These are phyloP conservation scores for Ispidina lecontei DNA, from an alignment of 2,797 vertebrate genomes.

Conservation along the genomic window DNA sequence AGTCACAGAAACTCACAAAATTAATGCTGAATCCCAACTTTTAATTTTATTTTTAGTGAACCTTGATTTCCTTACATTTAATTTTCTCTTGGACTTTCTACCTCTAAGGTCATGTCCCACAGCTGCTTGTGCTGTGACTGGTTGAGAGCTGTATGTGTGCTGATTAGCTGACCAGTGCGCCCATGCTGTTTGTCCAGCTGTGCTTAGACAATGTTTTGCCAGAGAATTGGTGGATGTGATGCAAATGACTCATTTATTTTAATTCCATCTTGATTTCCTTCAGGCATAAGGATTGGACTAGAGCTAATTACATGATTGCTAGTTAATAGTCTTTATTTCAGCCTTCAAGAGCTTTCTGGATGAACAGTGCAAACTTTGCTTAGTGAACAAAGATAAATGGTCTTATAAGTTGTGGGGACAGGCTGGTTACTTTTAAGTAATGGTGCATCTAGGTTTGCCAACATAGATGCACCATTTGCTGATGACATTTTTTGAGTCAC, in stretches of 20 bases:
- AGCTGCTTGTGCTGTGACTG: neutral
- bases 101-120: neutral
- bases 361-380: neutral
- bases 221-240: neutral
- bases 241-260: slow-evolving; percentile 4
- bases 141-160: neutral
- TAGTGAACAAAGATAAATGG: neutral
- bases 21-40: neutral
- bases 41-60: neutral
- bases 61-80: neutral
- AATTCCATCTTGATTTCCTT: neutral
- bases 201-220: neutral
- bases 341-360: neutral
- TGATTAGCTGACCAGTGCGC: neutral
- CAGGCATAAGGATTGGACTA: neutral
- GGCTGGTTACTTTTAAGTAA: neutral
- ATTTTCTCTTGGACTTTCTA: neutral
- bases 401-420: fast-evolving
- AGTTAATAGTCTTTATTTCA: neutral
- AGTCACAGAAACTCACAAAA: neutral
- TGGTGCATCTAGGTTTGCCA: neutral
- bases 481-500: neutral
- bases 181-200: slow-evolving; percentile 13
- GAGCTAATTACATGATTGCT: neutral
- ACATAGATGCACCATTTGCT: neutral